These are phyloP conservation scores for Axea sp. DNA, from an alignment of 2,888 invertebrate species.

Conservation along the genomic window DNA sequence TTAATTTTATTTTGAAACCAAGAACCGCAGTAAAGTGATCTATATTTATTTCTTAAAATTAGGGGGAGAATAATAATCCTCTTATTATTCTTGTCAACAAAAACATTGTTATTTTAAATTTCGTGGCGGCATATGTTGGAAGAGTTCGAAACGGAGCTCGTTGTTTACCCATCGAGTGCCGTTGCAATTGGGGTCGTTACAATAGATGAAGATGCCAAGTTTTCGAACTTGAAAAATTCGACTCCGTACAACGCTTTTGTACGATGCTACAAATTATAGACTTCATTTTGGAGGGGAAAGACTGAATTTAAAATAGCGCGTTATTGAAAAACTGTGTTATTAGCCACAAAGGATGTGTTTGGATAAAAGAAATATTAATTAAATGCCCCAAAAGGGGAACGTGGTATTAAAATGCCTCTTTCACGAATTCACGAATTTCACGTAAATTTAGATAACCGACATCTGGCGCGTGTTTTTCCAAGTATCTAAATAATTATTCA, in stretches of 20 bases:
- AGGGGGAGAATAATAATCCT: conserved; percentile 8
- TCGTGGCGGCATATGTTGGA: conserved; percentile 12
- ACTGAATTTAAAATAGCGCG: too few relatives aligned
- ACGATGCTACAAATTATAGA: background rate
- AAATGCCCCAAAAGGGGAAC: background rate
- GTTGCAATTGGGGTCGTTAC: conserved; percentile 6
- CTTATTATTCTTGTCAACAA: conserved; percentile 11
- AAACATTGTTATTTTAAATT: conserved; percentile 31
- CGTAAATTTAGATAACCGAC: conserved; percentile 16
- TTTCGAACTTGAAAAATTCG: background rate
- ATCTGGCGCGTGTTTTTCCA: conserved; percentile 34
- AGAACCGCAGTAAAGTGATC: too few relatives aligned
- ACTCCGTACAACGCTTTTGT: background rate
- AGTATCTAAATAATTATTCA: conserved; percentile 33
- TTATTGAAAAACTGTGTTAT: background rate
- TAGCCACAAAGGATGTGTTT: background rate
- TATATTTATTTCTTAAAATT: background rate
- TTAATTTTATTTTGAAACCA: too few relatives aligned
- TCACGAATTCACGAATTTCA: conserved; percentile 23
- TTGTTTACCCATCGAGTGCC: conserved; percentile 13
- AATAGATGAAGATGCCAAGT: conserved; percentile 14
- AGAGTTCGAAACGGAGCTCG: conserved; percentile 13
- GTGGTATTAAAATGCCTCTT: background rate
- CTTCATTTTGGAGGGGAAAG: background rate
- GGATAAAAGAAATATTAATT: conserved; percentile 1